phyloP scores from a whole-genome alignment of 2,113 vertebrate species.

The Pelecanus crispus region DNA sequence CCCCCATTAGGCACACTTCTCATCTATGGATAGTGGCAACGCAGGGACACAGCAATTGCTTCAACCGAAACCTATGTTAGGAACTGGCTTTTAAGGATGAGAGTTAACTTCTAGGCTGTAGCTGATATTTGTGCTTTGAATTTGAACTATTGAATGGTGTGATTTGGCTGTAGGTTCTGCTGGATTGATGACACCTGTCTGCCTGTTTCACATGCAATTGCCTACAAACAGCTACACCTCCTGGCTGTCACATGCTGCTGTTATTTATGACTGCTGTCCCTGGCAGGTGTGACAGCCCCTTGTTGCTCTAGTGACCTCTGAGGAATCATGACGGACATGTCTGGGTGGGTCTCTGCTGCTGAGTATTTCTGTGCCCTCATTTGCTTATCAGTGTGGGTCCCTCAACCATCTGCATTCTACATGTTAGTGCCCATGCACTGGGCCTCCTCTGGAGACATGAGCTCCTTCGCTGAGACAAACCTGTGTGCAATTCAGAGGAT shows the following conservation, averaged over 20 bases:
- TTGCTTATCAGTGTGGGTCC: neutral
- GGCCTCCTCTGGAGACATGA: neutral
- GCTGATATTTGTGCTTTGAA: neutral
- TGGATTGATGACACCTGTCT: neutral
- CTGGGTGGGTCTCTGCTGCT: neutral
- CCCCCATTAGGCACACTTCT: constrained; percentile 51
- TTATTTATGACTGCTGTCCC: neutral
- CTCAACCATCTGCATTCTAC: accelerated
- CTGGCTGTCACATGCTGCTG: neutral
- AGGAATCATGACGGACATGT: accelerated
- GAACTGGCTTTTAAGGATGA: neutral
- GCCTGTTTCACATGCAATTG: neutral
- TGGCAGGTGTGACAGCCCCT: neutral
- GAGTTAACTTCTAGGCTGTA: neutral
- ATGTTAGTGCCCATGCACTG: accelerated
- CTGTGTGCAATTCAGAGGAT: neutral
- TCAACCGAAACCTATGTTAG: neutral
- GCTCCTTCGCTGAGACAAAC: neutral
- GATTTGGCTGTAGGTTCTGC: neutral
- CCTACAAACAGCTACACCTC: neutral
- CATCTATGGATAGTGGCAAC: neutral
- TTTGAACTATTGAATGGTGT: accelerated
- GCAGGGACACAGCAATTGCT: neutral
- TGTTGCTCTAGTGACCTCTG: neutral
- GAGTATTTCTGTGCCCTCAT: accelerated